Percentiles rank a stretch among this genome's conserved stretches.
Evolutionary conservation across 2,797 vertebrate species (phyloP).

Genomic region (Mormyrus proboscirostris): DNA sequence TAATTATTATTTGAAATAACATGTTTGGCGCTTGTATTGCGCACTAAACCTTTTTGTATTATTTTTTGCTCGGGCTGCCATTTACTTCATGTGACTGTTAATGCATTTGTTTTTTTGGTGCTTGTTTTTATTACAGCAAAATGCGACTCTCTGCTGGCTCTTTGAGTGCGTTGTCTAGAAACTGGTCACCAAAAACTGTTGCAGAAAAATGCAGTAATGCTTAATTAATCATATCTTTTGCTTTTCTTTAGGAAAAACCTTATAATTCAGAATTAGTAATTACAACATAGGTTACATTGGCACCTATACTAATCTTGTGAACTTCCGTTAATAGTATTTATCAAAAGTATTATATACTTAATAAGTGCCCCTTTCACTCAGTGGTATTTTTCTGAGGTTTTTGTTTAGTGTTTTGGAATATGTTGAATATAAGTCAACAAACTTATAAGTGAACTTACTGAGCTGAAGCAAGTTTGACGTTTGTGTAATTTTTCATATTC

Average conservation of each 20-base stretch:
- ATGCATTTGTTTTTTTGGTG: not conserved
- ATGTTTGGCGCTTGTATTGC: not conserved
- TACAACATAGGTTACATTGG: not conserved
- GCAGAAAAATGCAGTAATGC: not conserved
- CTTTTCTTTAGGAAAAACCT: not conserved
- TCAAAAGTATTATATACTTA: not conserved
- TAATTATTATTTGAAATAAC: slow-evolving; percentile 26
- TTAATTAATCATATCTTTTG: not conserved
- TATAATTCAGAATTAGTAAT: not conserved
- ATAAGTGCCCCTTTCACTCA: not conserved
- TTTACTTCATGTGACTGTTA: not conserved
- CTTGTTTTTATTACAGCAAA: not conserved
- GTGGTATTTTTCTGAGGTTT: not conserved
- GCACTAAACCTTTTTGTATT: not conserved
- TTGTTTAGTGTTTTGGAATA: not conserved
- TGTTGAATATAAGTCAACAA: not conserved
- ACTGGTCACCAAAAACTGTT: not conserved
- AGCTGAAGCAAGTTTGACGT: not conserved
- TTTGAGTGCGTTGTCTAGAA: not conserved
- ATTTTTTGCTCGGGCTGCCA: not conserved
- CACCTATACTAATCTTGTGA: not conserved
- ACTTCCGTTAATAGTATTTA: not conserved
- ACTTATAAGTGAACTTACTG: not conserved
- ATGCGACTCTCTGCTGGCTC: not conserved
- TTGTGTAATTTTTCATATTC: not conserved